These are phyloP conservation scores for Esox masquinongy DNA, from an alignment of 2,797 vertebrate species.

Conservation along the genomic window DNA sequence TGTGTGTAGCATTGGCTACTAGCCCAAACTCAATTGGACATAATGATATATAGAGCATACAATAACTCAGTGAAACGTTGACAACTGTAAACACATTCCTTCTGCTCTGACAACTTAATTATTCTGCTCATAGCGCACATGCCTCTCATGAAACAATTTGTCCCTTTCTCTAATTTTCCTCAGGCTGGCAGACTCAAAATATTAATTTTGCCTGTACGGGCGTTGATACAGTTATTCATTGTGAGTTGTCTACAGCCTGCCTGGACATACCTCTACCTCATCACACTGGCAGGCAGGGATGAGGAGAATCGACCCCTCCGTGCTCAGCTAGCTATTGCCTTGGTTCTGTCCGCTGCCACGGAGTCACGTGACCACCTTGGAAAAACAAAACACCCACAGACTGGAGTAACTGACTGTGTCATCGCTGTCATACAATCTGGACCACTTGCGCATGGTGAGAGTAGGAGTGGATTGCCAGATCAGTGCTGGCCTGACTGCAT, in stretches of 20 bases:
- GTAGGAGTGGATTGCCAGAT: slow-evolving; percentile 64
- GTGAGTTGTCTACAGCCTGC: background rate
- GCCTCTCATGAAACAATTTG: background rate
- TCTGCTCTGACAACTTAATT: no score
- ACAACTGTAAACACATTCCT: no score
- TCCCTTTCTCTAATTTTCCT: background rate
- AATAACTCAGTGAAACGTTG: no score
- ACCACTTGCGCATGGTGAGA: slow-evolving; percentile 55
- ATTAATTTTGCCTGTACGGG: background rate
- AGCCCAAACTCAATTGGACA: background rate
- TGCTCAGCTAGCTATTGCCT: slow-evolving; percentile 49
- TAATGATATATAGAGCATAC: background rate
- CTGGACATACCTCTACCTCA: slow-evolving; percentile 39
- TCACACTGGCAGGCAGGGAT: slow-evolving; percentile 9
- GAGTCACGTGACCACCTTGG: slow-evolving; percentile 72
- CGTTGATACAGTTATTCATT: background rate
- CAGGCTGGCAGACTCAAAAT: background rate
- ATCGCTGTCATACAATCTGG: slow-evolving; percentile 70
- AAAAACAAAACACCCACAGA: slow-evolving; percentile 71
- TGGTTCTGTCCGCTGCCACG: slow-evolving; percentile 55
- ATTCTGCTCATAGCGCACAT: background rate
- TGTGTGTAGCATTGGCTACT: background rate
- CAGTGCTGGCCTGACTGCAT: slow-evolving; percentile 56
- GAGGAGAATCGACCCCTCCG: background rate
- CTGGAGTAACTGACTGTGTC: slow-evolving; percentile 57